Conservation (phyloP, 2,113 vertebrate species). For the Recurvirostra avosetta region DNA sequence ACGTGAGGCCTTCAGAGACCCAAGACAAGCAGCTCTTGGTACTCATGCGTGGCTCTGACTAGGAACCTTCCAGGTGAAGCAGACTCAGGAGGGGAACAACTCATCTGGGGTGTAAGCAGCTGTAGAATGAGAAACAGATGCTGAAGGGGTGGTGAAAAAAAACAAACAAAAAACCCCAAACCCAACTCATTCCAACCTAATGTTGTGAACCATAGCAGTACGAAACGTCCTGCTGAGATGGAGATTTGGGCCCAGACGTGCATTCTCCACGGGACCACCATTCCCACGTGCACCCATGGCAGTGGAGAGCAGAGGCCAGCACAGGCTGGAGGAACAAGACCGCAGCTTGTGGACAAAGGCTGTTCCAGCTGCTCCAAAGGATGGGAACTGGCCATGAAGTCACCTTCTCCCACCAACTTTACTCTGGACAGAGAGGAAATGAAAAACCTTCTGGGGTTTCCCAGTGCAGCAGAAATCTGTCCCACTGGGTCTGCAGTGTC, state of each 20-base stretch:
- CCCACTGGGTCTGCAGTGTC: neutral
- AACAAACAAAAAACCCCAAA: too few species aligned
- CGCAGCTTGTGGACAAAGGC: rapidly evolving
- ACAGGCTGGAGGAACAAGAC: neutral
- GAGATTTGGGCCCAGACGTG: neutral
- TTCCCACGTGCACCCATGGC: rapidly evolving
- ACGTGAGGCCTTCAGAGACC: neutral
- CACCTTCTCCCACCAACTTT: neutral
- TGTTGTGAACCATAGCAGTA: neutral
- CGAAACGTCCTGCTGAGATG: neutral
- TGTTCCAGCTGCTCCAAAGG: neutral
- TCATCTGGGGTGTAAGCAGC: neutral
- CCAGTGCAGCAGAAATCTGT: neutral
- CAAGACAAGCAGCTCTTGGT: neutral
- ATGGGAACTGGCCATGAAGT: neutral
- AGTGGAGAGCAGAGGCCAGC: neutral
- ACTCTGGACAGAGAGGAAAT: neutral
- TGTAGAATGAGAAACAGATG: neutral
- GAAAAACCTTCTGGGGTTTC: neutral
- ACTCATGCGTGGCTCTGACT: neutral
- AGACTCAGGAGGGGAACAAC: neutral
- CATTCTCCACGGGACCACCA: neutral
- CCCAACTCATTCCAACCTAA: neutral
- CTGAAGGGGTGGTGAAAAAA: neutral
- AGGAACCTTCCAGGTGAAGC: neutral